Conservation (phyloP, 92 coral and sea anemone genomes). For the Ricordea florida region DNA sequence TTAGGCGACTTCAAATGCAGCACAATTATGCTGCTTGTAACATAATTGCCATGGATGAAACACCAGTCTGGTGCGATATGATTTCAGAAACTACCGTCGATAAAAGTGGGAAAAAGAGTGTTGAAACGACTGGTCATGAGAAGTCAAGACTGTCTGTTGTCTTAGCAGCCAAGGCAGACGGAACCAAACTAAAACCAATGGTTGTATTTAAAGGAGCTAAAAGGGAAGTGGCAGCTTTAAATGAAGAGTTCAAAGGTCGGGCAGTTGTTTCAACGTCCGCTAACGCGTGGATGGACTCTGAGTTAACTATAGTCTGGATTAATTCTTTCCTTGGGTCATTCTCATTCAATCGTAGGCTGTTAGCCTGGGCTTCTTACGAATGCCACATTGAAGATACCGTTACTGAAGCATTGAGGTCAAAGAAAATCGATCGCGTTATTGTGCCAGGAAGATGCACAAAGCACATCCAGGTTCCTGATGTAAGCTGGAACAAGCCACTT, state of each 20-base stretch:
- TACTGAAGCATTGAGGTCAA: constrained; percentile 32
- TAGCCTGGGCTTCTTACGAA: constrained; percentile 64
- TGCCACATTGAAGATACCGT: constrained; percentile 55
- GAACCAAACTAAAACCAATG: constrained; percentile 76
- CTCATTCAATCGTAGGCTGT: constrained; percentile 60
- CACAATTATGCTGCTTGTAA: constrained; percentile 61
- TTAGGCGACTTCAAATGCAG: constrained; percentile 60
- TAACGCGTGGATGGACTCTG: constrained; percentile 62
- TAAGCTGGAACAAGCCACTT: constrained; percentile 46
- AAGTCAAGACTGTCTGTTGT: constrained; percentile 65
- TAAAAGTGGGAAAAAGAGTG: constrained; percentile 50
- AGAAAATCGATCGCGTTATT: constrained; percentile 62
- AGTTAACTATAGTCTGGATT: constrained; percentile 58
- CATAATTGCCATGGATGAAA: constrained; percentile 67
- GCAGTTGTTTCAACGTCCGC: constrained; percentile 77
- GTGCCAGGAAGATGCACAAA: constrained; percentile 42
- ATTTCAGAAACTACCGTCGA: constrained; percentile 57
- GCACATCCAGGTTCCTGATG: constrained; percentile 44
- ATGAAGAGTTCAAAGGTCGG: constrained; percentile 63
- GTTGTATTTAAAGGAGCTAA: constrained; percentile 75
- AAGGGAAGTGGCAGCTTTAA: constrained; percentile 66
- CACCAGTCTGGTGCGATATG: constrained; percentile 76
- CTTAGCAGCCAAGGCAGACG: constrained; percentile 63
- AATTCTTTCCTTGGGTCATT: constrained; percentile 52
- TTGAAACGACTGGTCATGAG: constrained; percentile 69